phyloP scores from a whole-genome alignment of 2,797 vertebrate genomes.

The Scarus forsteni region DNA sequence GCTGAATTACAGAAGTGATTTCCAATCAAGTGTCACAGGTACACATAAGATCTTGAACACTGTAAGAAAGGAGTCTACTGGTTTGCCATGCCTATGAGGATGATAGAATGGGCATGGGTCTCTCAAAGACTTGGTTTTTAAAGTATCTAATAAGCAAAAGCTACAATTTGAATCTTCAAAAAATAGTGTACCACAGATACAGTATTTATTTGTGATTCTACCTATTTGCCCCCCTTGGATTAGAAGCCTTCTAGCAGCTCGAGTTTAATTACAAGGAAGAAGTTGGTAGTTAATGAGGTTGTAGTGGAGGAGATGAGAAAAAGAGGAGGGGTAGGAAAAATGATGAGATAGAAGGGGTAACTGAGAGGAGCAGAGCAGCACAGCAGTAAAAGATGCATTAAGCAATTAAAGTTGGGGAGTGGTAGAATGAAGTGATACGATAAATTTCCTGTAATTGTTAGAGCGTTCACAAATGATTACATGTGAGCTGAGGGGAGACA shows the following conservation, averaged over 20 bases:
- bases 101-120: background rate
- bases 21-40: background rate
- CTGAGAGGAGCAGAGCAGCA: constrained; percentile 34
- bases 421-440: constrained; percentile 83
- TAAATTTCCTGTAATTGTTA: constrained; percentile 90
- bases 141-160: constrained; percentile 9
- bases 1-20: no score
- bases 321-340: constrained; percentile 36
- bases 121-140: background rate
- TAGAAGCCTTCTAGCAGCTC: constrained; percentile 51
- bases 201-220: constrained; percentile 52
- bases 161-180: constrained; percentile 25
- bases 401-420: constrained; percentile 91
- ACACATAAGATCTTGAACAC: background rate
- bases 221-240: constrained; percentile 41
- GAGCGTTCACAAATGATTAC: constrained; percentile 88
- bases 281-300: constrained; percentile 65
- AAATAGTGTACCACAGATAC: background rate
- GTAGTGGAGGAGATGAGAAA: constrained; percentile 60
- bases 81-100: background rate
- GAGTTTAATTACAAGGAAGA: constrained; percentile 75
- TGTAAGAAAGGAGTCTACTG: background rate
- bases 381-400: constrained; percentile 83
- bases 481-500: constrained; percentile 79
- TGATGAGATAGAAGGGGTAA: constrained; percentile 49